Conservation (phyloP, 2,888 invertebrate species). For the Aspidiotus destructor region DNA sequence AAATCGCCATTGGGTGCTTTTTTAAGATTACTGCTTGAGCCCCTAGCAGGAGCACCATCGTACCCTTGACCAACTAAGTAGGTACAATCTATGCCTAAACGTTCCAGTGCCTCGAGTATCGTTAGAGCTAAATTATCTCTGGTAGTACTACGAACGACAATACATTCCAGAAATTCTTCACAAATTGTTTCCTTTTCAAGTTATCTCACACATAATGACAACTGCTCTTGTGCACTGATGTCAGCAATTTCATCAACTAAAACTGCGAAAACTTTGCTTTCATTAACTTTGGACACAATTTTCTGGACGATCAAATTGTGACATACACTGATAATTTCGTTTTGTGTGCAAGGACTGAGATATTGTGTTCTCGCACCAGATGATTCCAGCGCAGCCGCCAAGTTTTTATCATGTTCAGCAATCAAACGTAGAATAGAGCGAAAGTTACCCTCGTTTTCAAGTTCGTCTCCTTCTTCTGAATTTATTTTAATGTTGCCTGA, state of each 20-base stretch:
- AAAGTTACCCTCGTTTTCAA: constrained; percentile 31
- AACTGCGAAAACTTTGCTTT: constrained; percentile 35
- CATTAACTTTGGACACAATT: constrained; percentile 37
- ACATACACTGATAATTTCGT: constrained; percentile 38
- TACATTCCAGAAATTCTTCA: constrained; percentile 22
- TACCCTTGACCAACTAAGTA: constrained; percentile 25
- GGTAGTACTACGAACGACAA: constrained; percentile 10
- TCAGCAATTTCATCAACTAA: constrained; percentile 38
- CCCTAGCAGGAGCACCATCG: constrained; percentile 30
- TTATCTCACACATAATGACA: constrained; percentile 38
- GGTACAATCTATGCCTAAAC: constrained; percentile 6
- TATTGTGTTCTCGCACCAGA: constrained; percentile 37
- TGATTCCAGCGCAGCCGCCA: not conserved
- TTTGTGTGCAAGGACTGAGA: constrained; percentile 38
- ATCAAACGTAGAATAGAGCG: not conserved
- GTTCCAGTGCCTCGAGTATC: constrained; percentile 9
- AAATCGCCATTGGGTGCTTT: constrained; percentile 12
- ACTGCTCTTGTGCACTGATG: constrained; percentile 38
- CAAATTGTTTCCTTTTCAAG: constrained; percentile 11
- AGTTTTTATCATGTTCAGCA: not conserved
- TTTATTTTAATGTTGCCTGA: constrained; percentile 15
- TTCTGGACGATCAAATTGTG: constrained; percentile 36
- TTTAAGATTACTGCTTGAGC: constrained; percentile 13
- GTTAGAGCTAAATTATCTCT: constrained; percentile 20
- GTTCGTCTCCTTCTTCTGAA: constrained; percentile 7